Percentiles rank a stretch among this genome's conserved stretches.
phyloP scores from a whole-genome alignment of 2,113 vertebrate species.

The Rhinogobius similis region DNA sequence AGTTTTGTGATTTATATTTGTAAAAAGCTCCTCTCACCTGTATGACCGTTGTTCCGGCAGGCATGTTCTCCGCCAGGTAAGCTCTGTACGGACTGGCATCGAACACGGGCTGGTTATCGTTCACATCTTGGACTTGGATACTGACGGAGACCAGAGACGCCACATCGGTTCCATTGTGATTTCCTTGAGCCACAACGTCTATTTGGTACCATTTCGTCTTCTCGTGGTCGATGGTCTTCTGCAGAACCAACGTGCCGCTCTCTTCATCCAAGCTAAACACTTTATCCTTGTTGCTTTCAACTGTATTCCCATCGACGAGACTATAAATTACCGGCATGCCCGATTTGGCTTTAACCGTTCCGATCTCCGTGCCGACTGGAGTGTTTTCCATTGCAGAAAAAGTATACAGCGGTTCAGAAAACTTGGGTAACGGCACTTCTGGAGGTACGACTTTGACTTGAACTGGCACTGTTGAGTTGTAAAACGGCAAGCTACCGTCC shows the following conservation, averaged over 20 bases:
- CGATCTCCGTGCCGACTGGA: constrained; percentile 89
- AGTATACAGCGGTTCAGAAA: constrained; percentile 92
- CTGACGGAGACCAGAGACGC: constrained; percentile 90
- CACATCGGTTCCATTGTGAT: constrained; percentile 85
- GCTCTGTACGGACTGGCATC: constrained; percentile 93
- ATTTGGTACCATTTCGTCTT: constrained; percentile 95
- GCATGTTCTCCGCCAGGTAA: constrained; percentile 93
- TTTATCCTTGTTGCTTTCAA: constrained; percentile 91
- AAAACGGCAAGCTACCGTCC: constrained; percentile 89
- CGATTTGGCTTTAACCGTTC: constrained; percentile 86
- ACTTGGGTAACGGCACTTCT: constrained; percentile 88
- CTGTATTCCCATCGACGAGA: constrained; percentile 90
- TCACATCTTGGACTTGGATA: constrained; percentile 94
- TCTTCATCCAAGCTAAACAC: constrained; percentile 87
- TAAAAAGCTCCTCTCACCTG: constrained; percentile 70
- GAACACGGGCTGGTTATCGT: constrained; percentile 93
- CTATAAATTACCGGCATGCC: constrained; percentile 93
- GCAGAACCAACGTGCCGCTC: constrained; percentile 86
- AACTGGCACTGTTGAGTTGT: constrained; percentile 88
- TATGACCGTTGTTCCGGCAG: constrained; percentile 90
- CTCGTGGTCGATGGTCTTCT: constrained; percentile 91
- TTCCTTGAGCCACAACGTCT: constrained; percentile 89
- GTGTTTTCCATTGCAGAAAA: constrained; percentile 93
- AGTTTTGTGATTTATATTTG: too few species aligned
- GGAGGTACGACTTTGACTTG: constrained; percentile 89